phyloP scores from a whole-genome alignment of 2,797 vertebrate genomes.

The Tenualosa thibaudeaui region DNA sequence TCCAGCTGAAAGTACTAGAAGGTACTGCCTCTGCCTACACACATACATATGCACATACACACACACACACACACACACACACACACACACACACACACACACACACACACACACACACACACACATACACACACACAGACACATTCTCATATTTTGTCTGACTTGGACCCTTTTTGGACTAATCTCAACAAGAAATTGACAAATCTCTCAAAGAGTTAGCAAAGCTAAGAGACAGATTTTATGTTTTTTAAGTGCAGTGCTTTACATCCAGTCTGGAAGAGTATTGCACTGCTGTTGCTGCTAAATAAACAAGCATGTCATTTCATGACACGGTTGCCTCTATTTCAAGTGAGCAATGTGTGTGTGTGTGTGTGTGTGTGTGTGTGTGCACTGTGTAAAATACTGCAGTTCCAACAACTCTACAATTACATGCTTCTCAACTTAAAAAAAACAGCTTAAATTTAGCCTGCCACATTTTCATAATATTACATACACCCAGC shows the following conservation, averaged over 20 bases:
- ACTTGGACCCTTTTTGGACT: too few relatives aligned
- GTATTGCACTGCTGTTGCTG: background rate
- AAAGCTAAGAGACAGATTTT: too few relatives aligned
- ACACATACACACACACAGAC: background rate
- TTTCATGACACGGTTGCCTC: background rate
- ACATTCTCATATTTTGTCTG: background rate
- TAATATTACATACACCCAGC: background rate
- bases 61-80: background rate
- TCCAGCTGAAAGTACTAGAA: conserved; percentile 24
- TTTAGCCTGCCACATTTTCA: background rate
- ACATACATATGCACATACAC: background rate
- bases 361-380: background rate
- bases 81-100: background rate
- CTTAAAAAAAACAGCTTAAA: background rate
- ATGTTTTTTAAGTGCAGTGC: background rate
- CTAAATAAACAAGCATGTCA: background rate
- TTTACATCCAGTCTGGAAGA: background rate
- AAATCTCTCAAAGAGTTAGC: too few relatives aligned
- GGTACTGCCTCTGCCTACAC: background rate
- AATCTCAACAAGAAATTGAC: too few relatives aligned
- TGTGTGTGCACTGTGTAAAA: too few relatives aligned
- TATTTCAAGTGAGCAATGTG: background rate
- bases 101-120: background rate
- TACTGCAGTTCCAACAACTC: too few relatives aligned
- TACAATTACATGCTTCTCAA: background rate